phyloP scores from a whole-genome alignment of 2,113 vertebrate species.

The Poicephalus gulielmi region DNA sequence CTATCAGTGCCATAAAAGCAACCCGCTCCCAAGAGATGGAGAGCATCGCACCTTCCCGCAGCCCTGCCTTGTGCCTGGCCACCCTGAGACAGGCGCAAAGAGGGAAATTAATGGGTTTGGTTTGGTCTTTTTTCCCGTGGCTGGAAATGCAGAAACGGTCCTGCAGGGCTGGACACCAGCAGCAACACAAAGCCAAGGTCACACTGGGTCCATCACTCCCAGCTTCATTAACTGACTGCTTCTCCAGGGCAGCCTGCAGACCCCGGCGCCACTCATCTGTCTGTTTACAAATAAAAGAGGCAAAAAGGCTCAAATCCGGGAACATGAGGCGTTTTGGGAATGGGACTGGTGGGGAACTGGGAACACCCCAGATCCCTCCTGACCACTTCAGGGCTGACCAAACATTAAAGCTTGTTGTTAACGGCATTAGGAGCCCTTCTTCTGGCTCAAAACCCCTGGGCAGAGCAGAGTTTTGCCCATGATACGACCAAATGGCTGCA shows the following conservation, averaged over 20 bases:
- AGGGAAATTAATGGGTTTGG: neutral
- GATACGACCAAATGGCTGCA: neutral
- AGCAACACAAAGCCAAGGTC: neutral
- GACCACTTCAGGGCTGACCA: neutral
- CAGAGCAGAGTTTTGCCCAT: neutral
- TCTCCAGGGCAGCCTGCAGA: neutral
- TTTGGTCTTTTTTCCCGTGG: neutral
- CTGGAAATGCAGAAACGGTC: neutral
- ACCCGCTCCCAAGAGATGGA: neutral
- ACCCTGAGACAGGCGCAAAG: neutral
- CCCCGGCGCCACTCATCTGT: neutral
- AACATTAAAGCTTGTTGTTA: fast-evolving
- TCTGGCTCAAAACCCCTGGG: neutral
- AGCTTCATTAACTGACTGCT: neutral
- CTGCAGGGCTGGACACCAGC: neutral
- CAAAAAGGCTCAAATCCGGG: too few species aligned
- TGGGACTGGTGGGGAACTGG: neutral
- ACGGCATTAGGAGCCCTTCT: neutral
- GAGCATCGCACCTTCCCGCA: neutral
- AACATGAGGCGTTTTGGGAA: fast-evolving
- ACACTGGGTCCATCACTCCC: fast-evolving
- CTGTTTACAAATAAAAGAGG: neutral
- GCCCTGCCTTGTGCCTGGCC: neutral
- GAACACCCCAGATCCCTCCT: neutral
- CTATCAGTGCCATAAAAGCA: neutral